A percentile compares a stretch with the other conserved stretches of the same genome.
These are phyloP conservation scores for Labeo rohita DNA, from an alignment of 2,113 vertebrate genomes.

Conservation along the genomic window DNA sequence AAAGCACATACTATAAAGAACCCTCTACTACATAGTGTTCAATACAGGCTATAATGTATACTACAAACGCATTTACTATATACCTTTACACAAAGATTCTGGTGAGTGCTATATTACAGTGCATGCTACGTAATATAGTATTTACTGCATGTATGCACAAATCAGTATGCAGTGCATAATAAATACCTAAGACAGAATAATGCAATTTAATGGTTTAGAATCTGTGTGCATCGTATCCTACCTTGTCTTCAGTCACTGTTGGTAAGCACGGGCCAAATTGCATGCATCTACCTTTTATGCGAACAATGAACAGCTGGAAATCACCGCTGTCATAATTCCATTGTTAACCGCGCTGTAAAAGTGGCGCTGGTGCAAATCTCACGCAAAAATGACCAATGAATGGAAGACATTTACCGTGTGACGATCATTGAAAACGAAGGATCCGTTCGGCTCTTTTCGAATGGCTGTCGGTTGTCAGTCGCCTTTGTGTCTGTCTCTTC, in stretches of 20 bases:
- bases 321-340: conserved; percentile 47
- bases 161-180: neutral
- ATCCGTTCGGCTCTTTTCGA: neutral
- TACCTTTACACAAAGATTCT: neutral
- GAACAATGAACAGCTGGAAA: conserved; percentile 45
- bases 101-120: neutral
- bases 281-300: neutral
- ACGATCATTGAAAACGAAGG: conserved; percentile 47
- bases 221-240: conserved; percentile 1
- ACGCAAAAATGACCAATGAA: conserved; percentile 41
- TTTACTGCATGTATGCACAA: neutral
- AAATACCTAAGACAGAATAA: neutral
- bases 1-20: neutral
- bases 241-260: neutral
- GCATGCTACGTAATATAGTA: neutral
- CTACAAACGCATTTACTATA: neutral
- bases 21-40: neutral
- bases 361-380: neutral
- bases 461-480: conserved; percentile 45
- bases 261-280: neutral
- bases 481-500: conserved; percentile 45
- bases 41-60: neutral
- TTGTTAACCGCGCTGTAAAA: conserved; percentile 45
- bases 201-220: neutral
- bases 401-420: conserved; percentile 59